Evolutionary conservation across 1,140 invertebrate genomes (phyloP).

Genomic region (Brachionus paranguensis): DNA sequence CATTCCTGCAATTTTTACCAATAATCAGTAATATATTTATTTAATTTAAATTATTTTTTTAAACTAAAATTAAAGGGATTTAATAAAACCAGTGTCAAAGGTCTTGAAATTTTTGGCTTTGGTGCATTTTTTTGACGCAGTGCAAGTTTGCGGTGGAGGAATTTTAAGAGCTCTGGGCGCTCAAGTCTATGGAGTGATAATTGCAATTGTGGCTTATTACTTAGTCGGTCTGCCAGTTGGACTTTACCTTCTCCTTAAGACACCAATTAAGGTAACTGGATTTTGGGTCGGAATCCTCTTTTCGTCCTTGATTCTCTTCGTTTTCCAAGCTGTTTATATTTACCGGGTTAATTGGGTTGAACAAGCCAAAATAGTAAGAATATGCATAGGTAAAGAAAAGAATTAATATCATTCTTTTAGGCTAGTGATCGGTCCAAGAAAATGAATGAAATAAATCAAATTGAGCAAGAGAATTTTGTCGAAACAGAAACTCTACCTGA

Average conservation of each 20-base stretch:
- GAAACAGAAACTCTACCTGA: not conserved
- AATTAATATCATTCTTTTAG: not conserved
- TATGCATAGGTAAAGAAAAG: no score
- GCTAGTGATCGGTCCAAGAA: not conserved
- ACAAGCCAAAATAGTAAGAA: not conserved
- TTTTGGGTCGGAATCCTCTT: not conserved
- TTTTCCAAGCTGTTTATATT: not conserved
- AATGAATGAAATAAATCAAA: not conserved
- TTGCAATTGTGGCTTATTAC: not conserved
- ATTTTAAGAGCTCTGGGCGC: not conserved
- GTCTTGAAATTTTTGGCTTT: not conserved
- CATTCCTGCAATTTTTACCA: not conserved
- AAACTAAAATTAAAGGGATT: not conserved
- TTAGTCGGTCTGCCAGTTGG: not conserved
- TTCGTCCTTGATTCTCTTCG: not conserved
- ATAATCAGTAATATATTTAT: not conserved
- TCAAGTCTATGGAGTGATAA: not conserved
- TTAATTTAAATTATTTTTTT: not conserved
- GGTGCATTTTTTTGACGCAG: constrained; percentile 2
- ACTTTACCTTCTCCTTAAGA: not conserved
- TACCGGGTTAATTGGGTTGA: not conserved
- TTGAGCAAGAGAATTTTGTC: not conserved
- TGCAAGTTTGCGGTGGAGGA: not conserved
- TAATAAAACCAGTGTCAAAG: not conserved
- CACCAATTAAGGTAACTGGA: not conserved